Evolutionary conservation across 2,888 invertebrate species (phyloP), one percentile per base, ranked within the genome.

Genomic region (Dastarcus helophoroides): DNA sequence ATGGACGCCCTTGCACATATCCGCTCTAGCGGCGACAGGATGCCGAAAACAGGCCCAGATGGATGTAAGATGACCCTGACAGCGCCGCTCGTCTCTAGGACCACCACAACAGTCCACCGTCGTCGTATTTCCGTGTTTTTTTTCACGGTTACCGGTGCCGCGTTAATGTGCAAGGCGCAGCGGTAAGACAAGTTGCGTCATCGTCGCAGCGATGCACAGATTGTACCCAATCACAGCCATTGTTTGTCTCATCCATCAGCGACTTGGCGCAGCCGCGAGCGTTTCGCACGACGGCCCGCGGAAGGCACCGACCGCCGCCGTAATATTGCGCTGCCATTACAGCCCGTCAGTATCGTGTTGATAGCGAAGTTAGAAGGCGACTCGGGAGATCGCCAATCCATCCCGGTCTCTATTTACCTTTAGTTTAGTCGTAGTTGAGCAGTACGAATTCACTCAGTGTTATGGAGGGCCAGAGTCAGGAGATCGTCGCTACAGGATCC

Each of bases 391-490:
- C 69, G 50, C 52, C 65, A 66, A 65, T 66, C 67, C 63, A 67
- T 67, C 64, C 62, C 61, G 61, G 59, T 57, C 50, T 45, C 57
- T 60, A 58, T 59, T 54, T 58, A 60, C 60, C 60, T 58, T 58
- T 60, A 62, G 62, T 61, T 68, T 71, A 71, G 71, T 69, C 67
- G 69, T 71, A 71, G 71, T 70, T 65, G 54, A 48, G 45, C 43
- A 44, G 40, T 41, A 29, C 35, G 35, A 31, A 37, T 31, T 38
- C 36, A 35, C 32, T 37, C 26, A 39, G 40, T 51, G 55, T 50
- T 52, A 80, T 80, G 80, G 80, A 80, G 69, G 69, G 76, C 64
- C 80, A 79, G 62, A 76, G 63, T 58, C 83, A 83, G 69, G 84
- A 84, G 62, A 74, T 76, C 64, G 73, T 71, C 51, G 67, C 69